Conservation (phyloP, 2,888 invertebrate genomes). For the Quadriops clusia region DNA sequence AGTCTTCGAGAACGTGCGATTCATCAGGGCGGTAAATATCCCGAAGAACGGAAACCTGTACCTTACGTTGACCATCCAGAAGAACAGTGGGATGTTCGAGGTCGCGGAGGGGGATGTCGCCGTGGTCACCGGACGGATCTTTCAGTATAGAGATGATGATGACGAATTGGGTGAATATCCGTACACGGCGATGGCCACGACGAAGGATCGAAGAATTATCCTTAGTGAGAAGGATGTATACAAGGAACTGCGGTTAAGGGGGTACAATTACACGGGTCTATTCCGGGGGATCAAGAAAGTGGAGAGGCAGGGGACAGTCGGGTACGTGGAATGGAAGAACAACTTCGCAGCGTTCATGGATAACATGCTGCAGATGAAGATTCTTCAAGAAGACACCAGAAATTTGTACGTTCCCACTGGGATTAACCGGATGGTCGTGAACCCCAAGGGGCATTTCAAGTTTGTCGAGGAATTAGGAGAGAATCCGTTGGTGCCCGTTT, state of each 20-base stretch:
- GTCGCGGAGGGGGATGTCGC: conserved; percentile 11
- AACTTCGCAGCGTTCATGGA: conserved; percentile 87
- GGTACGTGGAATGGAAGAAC: conserved; percentile 54
- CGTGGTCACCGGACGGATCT: conserved; percentile 10
- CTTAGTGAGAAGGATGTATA: conserved; percentile 44
- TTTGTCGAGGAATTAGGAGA: conserved; percentile 9
- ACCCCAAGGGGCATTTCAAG: conserved; percentile 14
- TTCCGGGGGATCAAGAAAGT: conserved; percentile 20
- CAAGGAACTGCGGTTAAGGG: conserved; percentile 53
- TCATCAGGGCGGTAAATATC: conserved; percentile 30
- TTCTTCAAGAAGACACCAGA: conserved; percentile 53
- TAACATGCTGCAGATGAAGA: conserved; percentile 73
- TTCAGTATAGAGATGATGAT: background rate
- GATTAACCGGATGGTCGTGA: conserved; percentile 14
- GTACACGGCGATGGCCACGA: too few species aligned
- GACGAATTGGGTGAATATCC: too few species aligned
- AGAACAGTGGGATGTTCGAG: conserved; percentile 26
- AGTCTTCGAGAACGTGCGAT: conserved; percentile 44
- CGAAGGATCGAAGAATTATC: too few species aligned
- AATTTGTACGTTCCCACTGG: conserved; percentile 56
- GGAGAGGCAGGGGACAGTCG: conserved; percentile 31
- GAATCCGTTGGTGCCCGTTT: conserved; percentile 1
- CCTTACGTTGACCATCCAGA: conserved; percentile 22
- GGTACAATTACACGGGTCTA: conserved; percentile 41
- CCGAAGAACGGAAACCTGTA: conserved; percentile 33